Evolutionary conservation across 2,797 vertebrate genomes (phyloP), one percentile per base, ranked within the genome.

Genomic region (Tapera naevia): DNA sequence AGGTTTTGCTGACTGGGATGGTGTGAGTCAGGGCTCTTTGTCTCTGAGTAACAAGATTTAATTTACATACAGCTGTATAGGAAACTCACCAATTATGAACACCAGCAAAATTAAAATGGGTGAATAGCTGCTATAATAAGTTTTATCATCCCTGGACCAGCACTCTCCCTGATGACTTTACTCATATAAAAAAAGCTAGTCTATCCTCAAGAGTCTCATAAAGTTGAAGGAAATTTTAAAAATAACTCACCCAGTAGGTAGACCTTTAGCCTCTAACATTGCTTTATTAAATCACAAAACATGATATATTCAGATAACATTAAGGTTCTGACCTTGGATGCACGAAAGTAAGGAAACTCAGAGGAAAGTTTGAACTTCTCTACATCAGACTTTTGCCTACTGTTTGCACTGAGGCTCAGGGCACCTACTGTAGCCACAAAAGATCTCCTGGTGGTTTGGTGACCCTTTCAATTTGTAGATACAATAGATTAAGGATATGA

Each of bases 281-380:
- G 94, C 91, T 94, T 94, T 95, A 94, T 95, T 96, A 95, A 95
- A 95, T 88, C 90, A 95, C 91, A 96, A 94, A 94, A 90, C 87
- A 92, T 3, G 17, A 62, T 93, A 90, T 96, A 91, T 96, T 94
- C 80, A 91, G 91, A 95, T 96, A 95, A 75, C 81, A 86, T 95
- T 93, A 92, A 88, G 95, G 96, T 95, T 92, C 86, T 96, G 96
- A 95, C 96, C 96, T 80, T 82, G 64, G 76, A 78, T 86, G 48
- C 69, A 92, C 88, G 89, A 88, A 94, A 95, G 84, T 86, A 74
- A 95, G 83, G 70, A 96, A 95, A 96, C 91, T 88, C 90, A 95
- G 93, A 95, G 56, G 66, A 79, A 83, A 94, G 89, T 83, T 79
- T 96, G 89, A 96, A 91, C 88, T 80, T 93, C 57, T 95, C 56